phyloP scores from a whole-genome alignment of 1,140 invertebrate species.

The Copidosoma floridanum region DNA sequence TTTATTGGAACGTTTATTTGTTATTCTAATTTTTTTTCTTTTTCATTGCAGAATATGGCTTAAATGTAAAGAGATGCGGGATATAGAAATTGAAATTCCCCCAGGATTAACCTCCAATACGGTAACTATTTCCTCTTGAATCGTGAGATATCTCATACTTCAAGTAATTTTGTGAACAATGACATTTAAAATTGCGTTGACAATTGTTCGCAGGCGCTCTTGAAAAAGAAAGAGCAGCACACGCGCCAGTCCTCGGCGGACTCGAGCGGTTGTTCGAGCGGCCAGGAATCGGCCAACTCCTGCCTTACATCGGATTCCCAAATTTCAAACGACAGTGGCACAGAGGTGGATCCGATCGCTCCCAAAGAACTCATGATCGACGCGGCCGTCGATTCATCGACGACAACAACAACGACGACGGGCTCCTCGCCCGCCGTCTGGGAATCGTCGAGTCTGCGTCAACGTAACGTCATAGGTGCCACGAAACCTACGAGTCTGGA shows the following conservation, averaged over 20 bases:
- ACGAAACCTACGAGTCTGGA: conserved; percentile 27
- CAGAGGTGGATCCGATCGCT: conserved; percentile 54
- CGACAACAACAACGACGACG: conserved; percentile 12
- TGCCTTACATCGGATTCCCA: conserved; percentile 59
- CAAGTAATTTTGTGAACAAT: conserved; percentile 17
- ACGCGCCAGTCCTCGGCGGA: conserved; percentile 55
- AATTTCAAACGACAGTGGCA: conserved; percentile 57
- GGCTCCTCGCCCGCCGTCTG: conserved; percentile 30
- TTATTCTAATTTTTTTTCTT: conserved; percentile 13
- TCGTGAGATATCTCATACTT: not conserved
- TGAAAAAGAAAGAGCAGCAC: conserved; percentile 51
- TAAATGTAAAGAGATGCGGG: conserved; percentile 56
- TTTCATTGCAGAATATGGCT: conserved; percentile 53
- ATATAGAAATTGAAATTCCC: conserved; percentile 60
- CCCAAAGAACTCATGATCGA: conserved; percentile 37
- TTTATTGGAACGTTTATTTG: not conserved
- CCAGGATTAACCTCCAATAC: conserved; percentile 56
- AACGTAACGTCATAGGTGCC: conserved; percentile 43
- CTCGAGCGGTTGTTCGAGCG: conserved; percentile 61
- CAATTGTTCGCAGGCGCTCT: conserved; percentile 41
- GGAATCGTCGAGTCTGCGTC: conserved; percentile 51
- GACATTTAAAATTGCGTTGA: not conserved
- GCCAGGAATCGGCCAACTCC: conserved; percentile 61
- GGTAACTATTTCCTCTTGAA: too few relatives aligned
- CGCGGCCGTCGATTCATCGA: too few relatives aligned